A percentile compares a stretch with the other conserved stretches of the same genome.
These are phyloP conservation scores for Takifugu flavidus DNA, from an alignment of 2,113 vertebrate species.

Conservation along the genomic window DNA sequence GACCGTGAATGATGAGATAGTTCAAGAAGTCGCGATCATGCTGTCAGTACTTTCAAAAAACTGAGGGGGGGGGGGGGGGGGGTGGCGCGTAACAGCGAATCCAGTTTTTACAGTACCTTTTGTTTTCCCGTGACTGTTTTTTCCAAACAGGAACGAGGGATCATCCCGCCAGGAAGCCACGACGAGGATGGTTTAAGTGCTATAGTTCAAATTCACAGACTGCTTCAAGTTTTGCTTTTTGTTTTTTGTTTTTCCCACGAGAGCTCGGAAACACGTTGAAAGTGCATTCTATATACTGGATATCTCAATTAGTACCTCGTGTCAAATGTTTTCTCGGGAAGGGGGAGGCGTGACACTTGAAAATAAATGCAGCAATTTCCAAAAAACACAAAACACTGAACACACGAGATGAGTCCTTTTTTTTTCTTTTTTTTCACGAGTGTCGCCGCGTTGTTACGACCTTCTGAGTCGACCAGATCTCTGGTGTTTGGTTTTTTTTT, in stretches of 20 bases:
- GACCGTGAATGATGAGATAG: slow-evolving; percentile 8
- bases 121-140: background rate
- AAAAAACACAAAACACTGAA: slow-evolving; percentile 37
- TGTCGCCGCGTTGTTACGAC: slow-evolving; percentile 38
- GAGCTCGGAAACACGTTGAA: slow-evolving; percentile 67
- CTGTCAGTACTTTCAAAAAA: slow-evolving; percentile 47
- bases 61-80: no score
- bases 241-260: slow-evolving; percentile 38
- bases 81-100: slow-evolving; percentile 4
- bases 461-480: slow-evolving; percentile 23
- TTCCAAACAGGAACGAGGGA: background rate
- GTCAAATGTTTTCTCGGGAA: slow-evolving; percentile 7
- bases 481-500: background rate
- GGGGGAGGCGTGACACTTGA: slow-evolving; percentile 2
- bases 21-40: slow-evolving; percentile 20
- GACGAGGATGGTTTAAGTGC: slow-evolving; percentile 71
- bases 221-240: slow-evolving; percentile 54
- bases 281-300: slow-evolving; percentile 68
- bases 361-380: slow-evolving; percentile 52
- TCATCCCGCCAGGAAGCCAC: slow-evolving; percentile 2
- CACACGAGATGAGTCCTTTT: slow-evolving; percentile 51
- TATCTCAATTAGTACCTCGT: slow-evolving; percentile 51
- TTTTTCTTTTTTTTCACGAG: slow-evolving; percentile 24
- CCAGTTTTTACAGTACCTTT: background rate
- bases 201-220: slow-evolving; percentile 58